Base-by-base conservation (phyloP, 1,140 invertebrate species). In the Nasonia vitripennis region DNA sequence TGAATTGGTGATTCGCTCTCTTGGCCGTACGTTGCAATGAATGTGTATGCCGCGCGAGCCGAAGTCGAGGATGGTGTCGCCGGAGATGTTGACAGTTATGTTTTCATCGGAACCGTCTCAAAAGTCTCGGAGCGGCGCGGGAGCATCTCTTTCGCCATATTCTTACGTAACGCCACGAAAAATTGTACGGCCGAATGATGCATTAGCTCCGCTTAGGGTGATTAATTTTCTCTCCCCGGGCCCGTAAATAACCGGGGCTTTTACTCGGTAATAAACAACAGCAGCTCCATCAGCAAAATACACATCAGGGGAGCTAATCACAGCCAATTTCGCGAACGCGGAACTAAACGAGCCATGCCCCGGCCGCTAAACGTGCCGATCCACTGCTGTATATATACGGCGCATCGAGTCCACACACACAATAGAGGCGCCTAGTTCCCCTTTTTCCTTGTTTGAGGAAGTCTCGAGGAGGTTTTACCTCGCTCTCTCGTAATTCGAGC, bases 371-470 rank as follows among this genome's bases (percentile, higher is more conserved):
- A 62, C 17, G 55, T 62, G 55, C 55, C 55, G 55, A 62, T 62
- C 20, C 20, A 62, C 55, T 62, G 55, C 1, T 17, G 17, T 62
- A 62, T 62, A 62, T 62, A 62, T 62, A 62, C 27, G 10, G n/a
- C 70, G 23, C 17, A 10, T 71, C 27, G 23, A 71, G 70, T 34
- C 11, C 27, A 27, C 10, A 34, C 70, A 71, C 70, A 71, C 70
- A 71, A 71, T 71, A 34, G 70, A 71, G 70, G 23, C 70, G 23
- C 70, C 23, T 71, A 71, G 31, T n/a, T 62, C 10, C 70, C 27
- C 70, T n/a, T 71, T 71, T 71, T 71, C 70, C 23, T 71, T 34
- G 27, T 71, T 71, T 71, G 70, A 71, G 70, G 70, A 71, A 71
- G 27, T 71, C 70, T 71, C 70, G 70, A 71, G 70, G 37, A 75